Conservation (phyloP, 2,888 invertebrate species). For the Cordilura impudica region DNA sequence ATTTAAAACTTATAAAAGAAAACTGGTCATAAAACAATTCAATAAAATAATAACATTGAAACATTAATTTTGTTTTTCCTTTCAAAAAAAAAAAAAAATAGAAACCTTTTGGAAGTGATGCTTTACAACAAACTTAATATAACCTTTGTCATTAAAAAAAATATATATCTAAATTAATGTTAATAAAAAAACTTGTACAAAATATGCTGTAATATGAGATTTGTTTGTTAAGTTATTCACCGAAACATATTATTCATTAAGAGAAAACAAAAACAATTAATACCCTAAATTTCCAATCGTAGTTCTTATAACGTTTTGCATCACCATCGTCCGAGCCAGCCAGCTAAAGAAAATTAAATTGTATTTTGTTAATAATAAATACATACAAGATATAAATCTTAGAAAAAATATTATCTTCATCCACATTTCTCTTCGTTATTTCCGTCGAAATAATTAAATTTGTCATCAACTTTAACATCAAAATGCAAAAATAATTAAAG, state of each 20-base stretch:
- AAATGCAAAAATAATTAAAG: conserved; percentile 57
- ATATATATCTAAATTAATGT: conserved; percentile 9
- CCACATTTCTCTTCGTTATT: conserved; percentile 52
- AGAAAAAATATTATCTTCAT: conserved; percentile 37
- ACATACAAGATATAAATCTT: conserved; percentile 11
- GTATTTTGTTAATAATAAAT: conserved; percentile 43
- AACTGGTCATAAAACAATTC: too few species aligned
- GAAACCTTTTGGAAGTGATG: neutral
- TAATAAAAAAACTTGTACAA: conserved; percentile 57
- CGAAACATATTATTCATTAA: conserved; percentile 8
- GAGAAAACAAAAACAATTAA: conserved; percentile 66
- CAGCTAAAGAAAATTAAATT: conserved; percentile 69
- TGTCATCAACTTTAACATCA: conserved; percentile 31
- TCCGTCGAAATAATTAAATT: neutral
- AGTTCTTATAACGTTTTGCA: conserved; percentile 77
- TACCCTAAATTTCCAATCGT: conserved; percentile 81
- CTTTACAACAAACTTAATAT: neutral
- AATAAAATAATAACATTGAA: neutral
- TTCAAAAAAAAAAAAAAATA: neutral
- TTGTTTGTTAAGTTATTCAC: conserved; percentile 51
- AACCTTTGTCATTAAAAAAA: neutral
- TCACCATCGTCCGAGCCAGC: conserved; percentile 76
- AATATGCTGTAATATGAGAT: conserved; percentile 61
- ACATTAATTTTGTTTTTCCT: neutral
- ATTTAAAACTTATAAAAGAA: too few species aligned